Evolutionary conservation across 2,113 vertebrate species (phyloP).

Genomic region (Hyperoodon ampullatus): DNA sequence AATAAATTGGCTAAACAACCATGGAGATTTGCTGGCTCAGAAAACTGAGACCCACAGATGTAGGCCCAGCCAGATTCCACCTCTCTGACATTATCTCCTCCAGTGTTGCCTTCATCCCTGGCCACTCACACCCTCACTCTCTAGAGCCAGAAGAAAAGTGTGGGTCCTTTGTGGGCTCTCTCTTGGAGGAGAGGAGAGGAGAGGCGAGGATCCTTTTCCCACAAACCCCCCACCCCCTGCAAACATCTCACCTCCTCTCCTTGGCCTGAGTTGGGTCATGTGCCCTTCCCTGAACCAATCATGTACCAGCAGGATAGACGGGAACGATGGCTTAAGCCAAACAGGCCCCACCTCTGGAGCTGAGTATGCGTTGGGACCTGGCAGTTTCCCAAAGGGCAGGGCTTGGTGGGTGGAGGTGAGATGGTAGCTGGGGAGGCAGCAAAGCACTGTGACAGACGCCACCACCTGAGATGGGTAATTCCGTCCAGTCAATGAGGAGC

Average conservation of each 20-base stretch:
- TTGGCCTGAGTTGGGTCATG: not conserved
- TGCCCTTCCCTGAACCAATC: not conserved
- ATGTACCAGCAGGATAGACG: not conserved
- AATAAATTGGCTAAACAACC: not conserved
- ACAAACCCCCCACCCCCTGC: not conserved
- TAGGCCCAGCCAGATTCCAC: too few relatives aligned
- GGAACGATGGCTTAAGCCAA: not conserved
- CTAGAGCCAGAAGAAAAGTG: not conserved
- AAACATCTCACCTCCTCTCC: not conserved
- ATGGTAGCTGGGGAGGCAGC: not conserved
- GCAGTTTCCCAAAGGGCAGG: not conserved
- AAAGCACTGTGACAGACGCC: fast-evolving
- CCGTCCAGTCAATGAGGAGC: not conserved
- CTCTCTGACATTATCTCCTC: not conserved
- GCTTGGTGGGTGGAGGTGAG: not conserved
- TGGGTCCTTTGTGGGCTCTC: not conserved
- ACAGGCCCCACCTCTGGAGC: not conserved
- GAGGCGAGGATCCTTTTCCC: fast-evolving
- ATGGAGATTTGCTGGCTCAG: not conserved
- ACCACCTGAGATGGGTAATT: not conserved
- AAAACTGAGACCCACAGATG: not conserved
- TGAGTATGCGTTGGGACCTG: not conserved
- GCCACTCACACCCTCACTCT: too few relatives aligned
- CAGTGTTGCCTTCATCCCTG: not conserved
- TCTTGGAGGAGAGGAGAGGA: not conserved